A percentile compares a stretch with the other conserved stretches of the same genome.
These are phyloP conservation scores for Melinaea marsaeus DNA, from an alignment of 2,888 invertebrate genomes.

Conservation along the genomic window DNA sequence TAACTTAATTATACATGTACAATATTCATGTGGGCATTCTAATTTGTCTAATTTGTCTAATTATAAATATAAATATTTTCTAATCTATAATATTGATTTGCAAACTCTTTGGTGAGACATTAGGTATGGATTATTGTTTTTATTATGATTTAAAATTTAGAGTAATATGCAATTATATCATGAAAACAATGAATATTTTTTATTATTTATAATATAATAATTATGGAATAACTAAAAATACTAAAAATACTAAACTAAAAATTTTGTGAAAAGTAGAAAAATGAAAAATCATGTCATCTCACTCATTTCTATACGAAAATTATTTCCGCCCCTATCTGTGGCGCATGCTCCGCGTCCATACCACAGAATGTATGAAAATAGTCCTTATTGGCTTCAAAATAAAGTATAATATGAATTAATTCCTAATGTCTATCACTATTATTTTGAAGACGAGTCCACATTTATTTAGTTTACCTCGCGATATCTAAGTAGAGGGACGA, in stretches of 20 bases:
- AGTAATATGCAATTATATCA: too few relatives aligned
- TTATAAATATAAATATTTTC: too few relatives aligned
- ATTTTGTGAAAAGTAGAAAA: neutral
- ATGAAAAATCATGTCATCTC: conserved; percentile 10
- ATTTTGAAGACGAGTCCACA: conserved; percentile 25
- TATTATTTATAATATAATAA: too few relatives aligned
- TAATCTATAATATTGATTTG: too few relatives aligned
- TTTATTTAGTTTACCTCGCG: conserved; percentile 50
- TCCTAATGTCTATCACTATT: conserved; percentile 26
- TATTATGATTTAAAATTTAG: too few relatives aligned
- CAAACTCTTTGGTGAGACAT: too few relatives aligned
- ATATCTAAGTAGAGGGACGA: conserved; percentile 36
- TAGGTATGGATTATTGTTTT: too few relatives aligned
- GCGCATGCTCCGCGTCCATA: conserved; percentile 60
- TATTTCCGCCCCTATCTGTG: conserved; percentile 35
- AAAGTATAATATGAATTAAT: conserved; percentile 34
- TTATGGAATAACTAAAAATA: too few relatives aligned
- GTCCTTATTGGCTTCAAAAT: conserved; percentile 38
- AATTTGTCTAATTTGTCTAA: too few relatives aligned
- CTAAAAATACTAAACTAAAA: neutral
- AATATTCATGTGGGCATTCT: too few relatives aligned
- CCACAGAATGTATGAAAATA: conserved; percentile 43
- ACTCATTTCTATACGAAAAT: conserved; percentile 8
- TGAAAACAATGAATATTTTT: too few relatives aligned
- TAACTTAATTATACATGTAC: too few relatives aligned